Evolutionary conservation across 2,113 vertebrate species (phyloP).

Genomic region (Crotophaga sulcirostris): DNA sequence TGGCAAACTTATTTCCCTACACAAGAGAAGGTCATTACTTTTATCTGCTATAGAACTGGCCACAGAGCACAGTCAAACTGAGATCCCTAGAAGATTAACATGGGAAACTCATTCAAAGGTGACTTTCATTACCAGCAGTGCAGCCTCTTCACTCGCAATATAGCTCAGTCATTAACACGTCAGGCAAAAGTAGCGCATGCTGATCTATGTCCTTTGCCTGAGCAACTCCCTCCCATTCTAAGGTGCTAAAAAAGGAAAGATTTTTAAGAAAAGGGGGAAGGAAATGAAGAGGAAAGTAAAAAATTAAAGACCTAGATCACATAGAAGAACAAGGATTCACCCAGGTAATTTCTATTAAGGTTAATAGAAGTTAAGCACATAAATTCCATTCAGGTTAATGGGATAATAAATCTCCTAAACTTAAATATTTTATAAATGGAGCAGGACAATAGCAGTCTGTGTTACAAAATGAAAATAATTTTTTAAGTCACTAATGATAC

Average conservation of each 20-base stretch:
- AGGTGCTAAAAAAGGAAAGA: background rate
- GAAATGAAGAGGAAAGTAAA: background rate
- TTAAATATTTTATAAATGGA: conserved; percentile 40
- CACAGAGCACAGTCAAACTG: background rate
- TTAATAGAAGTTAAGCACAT: background rate
- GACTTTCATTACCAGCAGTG: conserved; percentile 1
- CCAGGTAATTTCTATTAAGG: background rate
- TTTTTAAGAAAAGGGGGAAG: background rate
- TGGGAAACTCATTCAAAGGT: conserved; percentile 33
- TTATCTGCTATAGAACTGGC: background rate
- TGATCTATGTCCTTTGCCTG: background rate
- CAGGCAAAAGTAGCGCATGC: background rate
- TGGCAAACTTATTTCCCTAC: background rate
- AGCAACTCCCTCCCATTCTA: background rate
- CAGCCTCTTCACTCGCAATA: background rate
- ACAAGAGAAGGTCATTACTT: conserved; percentile 23
- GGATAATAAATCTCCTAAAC: background rate
- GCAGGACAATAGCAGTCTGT: background rate
- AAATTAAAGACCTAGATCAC: background rate
- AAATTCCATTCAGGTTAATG: background rate
- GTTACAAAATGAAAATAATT: background rate
- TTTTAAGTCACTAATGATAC: background rate
- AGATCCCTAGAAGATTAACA: conserved; percentile 51
- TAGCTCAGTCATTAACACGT: background rate
- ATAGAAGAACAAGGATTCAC: background rate